Evolutionary conservation across 92 coral and sea anemone species (phyloP).

Genomic region (Porites rus): DNA sequence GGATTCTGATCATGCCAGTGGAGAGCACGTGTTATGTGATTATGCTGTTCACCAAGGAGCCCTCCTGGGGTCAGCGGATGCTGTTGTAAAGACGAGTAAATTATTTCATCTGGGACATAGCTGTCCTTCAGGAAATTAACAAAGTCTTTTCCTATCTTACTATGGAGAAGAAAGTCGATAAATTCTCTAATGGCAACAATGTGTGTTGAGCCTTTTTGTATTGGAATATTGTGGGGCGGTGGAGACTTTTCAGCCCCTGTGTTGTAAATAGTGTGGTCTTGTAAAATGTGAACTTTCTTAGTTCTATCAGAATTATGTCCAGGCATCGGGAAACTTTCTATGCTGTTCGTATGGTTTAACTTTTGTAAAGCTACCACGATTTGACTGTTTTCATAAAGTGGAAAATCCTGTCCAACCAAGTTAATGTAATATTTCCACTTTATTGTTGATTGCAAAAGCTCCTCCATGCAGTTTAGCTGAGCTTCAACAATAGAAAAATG

Average conservation of each 20-base stretch:
- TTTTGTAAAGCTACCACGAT: conserved; percentile 50
- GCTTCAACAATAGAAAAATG: conserved; percentile 53
- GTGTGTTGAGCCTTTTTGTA: conserved; percentile 50
- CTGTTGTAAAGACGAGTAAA: conserved; percentile 25
- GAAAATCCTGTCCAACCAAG: conserved; percentile 74
- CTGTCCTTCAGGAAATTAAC: conserved; percentile 45
- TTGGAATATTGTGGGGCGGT: conserved; percentile 42
- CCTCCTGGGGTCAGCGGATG: conserved; percentile 18
- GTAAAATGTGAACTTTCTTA: neutral
- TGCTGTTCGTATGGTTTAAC: conserved; percentile 43
- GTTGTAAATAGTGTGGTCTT: neutral
- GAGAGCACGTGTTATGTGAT: neutral
- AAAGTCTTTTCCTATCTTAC: neutral
- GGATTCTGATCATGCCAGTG: neutral
- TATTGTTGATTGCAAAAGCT: conserved; percentile 32
- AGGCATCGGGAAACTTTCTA: conserved; percentile 31
- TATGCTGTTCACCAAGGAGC: neutral
- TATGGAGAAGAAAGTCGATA: conserved; percentile 32
- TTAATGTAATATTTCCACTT: conserved; percentile 73
- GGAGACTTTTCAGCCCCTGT: conserved; percentile 6
- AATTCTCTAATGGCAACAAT: conserved; percentile 43
- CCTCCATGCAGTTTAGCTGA: conserved; percentile 60
- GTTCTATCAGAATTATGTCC: neutral
- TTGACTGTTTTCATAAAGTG: conserved; percentile 60
- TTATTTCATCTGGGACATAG: conserved; percentile 49